phyloP scores from a whole-genome alignment of 2,888 invertebrate genomes.

The Nyleta sp. region DNA sequence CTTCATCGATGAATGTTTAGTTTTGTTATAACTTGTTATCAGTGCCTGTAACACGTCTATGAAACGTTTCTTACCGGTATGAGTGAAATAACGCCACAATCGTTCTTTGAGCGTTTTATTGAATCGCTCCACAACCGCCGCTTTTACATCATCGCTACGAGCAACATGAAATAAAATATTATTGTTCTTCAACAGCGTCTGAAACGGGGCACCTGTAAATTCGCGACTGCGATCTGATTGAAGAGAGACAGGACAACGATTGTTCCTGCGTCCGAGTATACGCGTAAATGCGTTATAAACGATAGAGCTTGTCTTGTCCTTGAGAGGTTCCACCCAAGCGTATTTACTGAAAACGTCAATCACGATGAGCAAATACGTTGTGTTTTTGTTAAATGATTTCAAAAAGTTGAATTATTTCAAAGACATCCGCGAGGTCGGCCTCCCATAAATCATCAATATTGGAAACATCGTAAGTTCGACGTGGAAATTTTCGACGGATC shows the following conservation, averaged over 20 bases:
- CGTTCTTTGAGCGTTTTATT: slow-evolving; percentile 49
- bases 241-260: slow-evolving; percentile 24
- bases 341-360: slow-evolving; percentile 57
- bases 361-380: slow-evolving; percentile 43
- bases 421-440: slow-evolving; percentile 28
- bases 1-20: slow-evolving; percentile 20
- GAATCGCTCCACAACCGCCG: neutral
- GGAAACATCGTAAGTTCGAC: slow-evolving; percentile 39
- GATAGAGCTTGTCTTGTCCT: neutral
- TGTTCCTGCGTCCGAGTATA: neutral
- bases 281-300: slow-evolving; percentile 54
- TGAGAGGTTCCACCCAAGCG: slow-evolving; percentile 62
- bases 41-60: slow-evolving; percentile 68
- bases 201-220: slow-evolving; percentile 43
- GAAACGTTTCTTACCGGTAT: slow-evolving; percentile 55
- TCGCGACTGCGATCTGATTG: slow-evolving; percentile 69
- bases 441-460: slow-evolving; percentile 66
- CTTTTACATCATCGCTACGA: neutral
- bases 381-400: slow-evolving; percentile 41
- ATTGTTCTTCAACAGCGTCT: neutral
- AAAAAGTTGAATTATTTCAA: slow-evolving; percentile 31
- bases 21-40: slow-evolving; percentile 46
- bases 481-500: slow-evolving; percentile 39
- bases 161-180: neutral
- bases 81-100: slow-evolving; percentile 58